Base-by-base conservation (phyloP, 1,140 invertebrate genomes). In the Episyrphus balteatus region DNA sequence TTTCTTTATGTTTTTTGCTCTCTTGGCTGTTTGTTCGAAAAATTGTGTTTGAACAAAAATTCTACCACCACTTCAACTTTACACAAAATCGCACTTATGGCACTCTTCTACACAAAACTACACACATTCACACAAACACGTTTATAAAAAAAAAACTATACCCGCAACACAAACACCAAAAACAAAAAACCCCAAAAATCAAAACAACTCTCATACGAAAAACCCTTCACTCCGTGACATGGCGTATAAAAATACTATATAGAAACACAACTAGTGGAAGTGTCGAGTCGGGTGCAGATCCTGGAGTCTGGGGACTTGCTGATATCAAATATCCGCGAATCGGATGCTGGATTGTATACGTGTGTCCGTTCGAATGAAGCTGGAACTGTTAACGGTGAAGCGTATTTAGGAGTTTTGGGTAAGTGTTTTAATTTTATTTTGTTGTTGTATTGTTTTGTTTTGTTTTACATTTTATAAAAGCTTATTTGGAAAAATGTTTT, bases 341-440 rank as follows among this genome's bases (percentile, higher is more conserved):
- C 74, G 18, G 92, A 97, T 66, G 82, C 81, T 51, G 93, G 92
- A 37, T 81, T 85, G 59, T 98, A 96, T 62, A 86, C 83, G 9
- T 98, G 92, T 66, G 74, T 87, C 41, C 76, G 91, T 49, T 76
- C 83, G 19, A 97, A 97, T 65, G 87, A 88, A 67, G 88, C 88
- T 32, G 92, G 92, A 33, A 79, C 79, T 49, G 82, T 89, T 8
- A 80, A 84, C 58, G 89, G 81, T 47, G 82, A 86, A 51, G 91
- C 84, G 38, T 83, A 79, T 68, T 73, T 96, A 21, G 77, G 77
- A 42, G 87, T 94, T 39, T 72, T 92, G 57, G 84, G 90, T 92
- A 75, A 74, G 72, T 70, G 55, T 43, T 44, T 36, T 12, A 42
- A 14, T 53, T 50, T 47, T 44, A 49, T 44, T 37, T 17, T 14